A percentile compares a stretch with the other conserved stretches of the same genome.
These are phyloP conservation scores for Salvelinus fontinalis DNA, from an alignment of 2,113 vertebrate genomes.

Conservation along the genomic window DNA sequence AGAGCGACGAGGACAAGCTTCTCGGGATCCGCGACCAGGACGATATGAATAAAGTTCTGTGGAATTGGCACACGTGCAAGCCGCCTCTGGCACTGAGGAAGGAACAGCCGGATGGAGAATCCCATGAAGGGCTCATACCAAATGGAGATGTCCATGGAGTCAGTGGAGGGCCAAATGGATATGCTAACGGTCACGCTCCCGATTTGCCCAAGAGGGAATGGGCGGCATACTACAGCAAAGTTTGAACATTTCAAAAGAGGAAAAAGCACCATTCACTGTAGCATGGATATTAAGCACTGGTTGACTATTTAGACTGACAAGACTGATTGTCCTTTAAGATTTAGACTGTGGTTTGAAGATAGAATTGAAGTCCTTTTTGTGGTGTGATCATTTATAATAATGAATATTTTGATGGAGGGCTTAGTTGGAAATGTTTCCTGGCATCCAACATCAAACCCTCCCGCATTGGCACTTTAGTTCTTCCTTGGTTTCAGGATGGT, in stretches of 20 bases:
- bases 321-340: too few species aligned
- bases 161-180: slow-evolving; percentile 48
- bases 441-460: not conserved
- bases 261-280: not conserved
- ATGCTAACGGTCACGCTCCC: slow-evolving; percentile 53
- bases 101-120: slow-evolving; percentile 56
- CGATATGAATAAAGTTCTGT: slow-evolving; percentile 86
- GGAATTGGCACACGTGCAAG: slow-evolving; percentile 91
- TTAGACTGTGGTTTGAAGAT: too few species aligned
- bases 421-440: not conserved
- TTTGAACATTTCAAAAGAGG: slow-evolving; percentile 67
- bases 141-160: slow-evolving; percentile 29
- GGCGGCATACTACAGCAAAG: slow-evolving; percentile 86
- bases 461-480: not conserved
- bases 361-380: too few species aligned
- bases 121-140: slow-evolving; percentile 45
- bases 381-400: too few species aligned
- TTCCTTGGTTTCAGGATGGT: too few species aligned
- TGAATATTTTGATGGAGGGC: not conserved
- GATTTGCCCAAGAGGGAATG: slow-evolving; percentile 74
- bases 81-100: slow-evolving; percentile 81
- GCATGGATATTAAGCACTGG: not conserved
- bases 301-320: too few species aligned
- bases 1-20: slow-evolving; percentile 79
- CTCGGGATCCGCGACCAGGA: slow-evolving; percentile 83